These are phyloP conservation scores for Camelus dromedarius DNA, from an alignment of 2,113 vertebrate species.

Conservation along the genomic window DNA sequence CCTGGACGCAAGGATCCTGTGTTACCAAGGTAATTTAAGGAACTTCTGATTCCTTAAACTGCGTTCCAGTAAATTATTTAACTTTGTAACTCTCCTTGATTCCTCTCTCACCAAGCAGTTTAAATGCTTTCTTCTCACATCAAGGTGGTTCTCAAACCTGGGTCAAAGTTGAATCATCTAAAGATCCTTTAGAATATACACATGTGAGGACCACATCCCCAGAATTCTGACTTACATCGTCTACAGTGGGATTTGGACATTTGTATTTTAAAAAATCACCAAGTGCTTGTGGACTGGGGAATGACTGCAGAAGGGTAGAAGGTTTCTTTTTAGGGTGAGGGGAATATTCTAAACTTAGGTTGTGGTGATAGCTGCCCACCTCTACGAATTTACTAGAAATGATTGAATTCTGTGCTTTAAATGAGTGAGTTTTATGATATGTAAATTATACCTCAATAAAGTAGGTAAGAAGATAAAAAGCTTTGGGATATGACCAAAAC, in stretches of 20 bases:
- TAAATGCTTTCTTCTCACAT: constrained; percentile 15
- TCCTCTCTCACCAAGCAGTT: neutral
- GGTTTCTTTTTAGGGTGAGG: neutral
- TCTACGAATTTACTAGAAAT: constrained; percentile 9
- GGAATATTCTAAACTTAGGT: constrained; percentile 37
- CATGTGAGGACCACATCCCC: neutral
- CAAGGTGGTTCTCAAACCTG: constrained; percentile 5
- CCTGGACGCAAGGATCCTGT: constrained; percentile 2
- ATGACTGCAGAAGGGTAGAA: neutral
- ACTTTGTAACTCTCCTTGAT: constrained; percentile 42
- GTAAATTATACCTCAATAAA: neutral
- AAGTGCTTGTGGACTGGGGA: neutral
- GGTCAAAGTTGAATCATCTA: neutral
- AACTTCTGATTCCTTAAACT: constrained; percentile 58
- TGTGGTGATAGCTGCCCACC: neutral
- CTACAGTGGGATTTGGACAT: neutral
- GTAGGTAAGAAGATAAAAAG: neutral
- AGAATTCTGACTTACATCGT: neutral
- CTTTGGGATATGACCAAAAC: neutral
- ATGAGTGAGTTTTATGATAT: neutral
- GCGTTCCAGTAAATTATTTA: constrained; percentile 52
- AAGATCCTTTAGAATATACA: neutral
- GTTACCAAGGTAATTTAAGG: constrained; percentile 61
- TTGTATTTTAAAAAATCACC: neutral
- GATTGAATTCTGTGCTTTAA: neutral